Base-by-base conservation (phyloP, 1,140 invertebrate genomes). In the Thaumetopoea pityocampa region DNA sequence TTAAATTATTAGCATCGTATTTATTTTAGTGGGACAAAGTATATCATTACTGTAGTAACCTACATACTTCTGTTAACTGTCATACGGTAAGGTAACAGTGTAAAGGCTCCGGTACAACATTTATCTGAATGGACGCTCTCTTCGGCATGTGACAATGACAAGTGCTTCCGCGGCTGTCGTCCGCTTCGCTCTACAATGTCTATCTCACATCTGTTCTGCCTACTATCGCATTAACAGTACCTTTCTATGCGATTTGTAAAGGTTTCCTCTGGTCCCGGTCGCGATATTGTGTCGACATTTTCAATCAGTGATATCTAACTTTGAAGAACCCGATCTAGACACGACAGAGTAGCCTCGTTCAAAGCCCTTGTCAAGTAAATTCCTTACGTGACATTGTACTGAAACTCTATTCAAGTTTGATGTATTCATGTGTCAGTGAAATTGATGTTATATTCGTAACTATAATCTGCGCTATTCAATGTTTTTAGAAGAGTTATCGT, bases 101-200 rank as follows among this genome's bases (percentile, higher is more conserved):
- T 38, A 24, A 32, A 26, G 11, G 19, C 10, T 22, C 22, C 32
- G 23, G 14, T 54, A 60, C 51, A 62, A 54, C 53, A 60, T 66
- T 69, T 69, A 66, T 66, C 59, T 63, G 51, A 55, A 56, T 37
- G 43, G 30, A 27, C 42, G 29, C 44, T 45, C 55, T 44, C 37
- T 44, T 42, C 51, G 44, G 40, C 48, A 48, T 35, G 32, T 56
- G 69, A 74, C 72, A 77, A 59, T 76, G 74, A 79, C 72, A 72
- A 72, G 73, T 68, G 65, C 50, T 77, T 81, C 77, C 77, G 77
- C 67, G 57, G 69, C 52, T 64, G 62, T 53, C 67, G 54, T 58
- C 64, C 63, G 62, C 60, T 66, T 64, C 53, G 50, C 41, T 38
- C 60, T 64, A 81, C 76, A 80, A 78, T 64, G 51, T 54, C 19